A percentile compares a stretch with the other conserved stretches of the same genome.
Evolutionary conservation across 2,888 invertebrate genomes (phyloP).

Genomic region (Brachyptera putata): DNA sequence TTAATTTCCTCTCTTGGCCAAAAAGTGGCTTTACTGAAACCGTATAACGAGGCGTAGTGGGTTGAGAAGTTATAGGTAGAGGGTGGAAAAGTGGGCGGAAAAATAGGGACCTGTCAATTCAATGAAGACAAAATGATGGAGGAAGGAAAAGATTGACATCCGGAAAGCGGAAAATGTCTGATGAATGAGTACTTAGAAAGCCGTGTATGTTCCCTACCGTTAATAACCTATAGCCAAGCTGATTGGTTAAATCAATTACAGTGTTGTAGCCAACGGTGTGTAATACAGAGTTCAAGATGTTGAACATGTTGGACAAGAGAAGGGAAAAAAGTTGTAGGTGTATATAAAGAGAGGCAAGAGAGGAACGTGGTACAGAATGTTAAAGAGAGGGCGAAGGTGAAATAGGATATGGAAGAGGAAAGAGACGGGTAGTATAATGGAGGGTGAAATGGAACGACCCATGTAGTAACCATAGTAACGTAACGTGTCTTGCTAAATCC

Average conservation of each 20-base stretch:
- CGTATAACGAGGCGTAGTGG: background rate
- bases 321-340: background rate
- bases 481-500: background rate
- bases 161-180: too few relatives aligned
- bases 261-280: background rate
- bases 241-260: background rate
- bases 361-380: background rate
- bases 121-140: background rate
- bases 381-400: background rate
- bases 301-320: background rate
- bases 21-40: background rate
- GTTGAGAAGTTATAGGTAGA: too few relatives aligned
- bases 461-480: background rate
- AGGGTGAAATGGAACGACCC: background rate
- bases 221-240: background rate
- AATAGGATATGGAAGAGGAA: background rate
- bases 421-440: conserved; percentile 5
- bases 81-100: too few relatives aligned
- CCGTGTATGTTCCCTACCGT: background rate
- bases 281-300: background rate
- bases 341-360: background rate
- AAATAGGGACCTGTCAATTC: too few relatives aligned
- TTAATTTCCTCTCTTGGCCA: background rate
- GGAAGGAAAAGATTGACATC: background rate
- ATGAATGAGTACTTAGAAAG: too few relatives aligned